Percentiles rank a stretch among this genome's conserved stretches.
These are phyloP conservation scores for Bhutanitis thaidina DNA, from an alignment of 2,888 invertebrate genomes.

Conservation along the genomic window DNA sequence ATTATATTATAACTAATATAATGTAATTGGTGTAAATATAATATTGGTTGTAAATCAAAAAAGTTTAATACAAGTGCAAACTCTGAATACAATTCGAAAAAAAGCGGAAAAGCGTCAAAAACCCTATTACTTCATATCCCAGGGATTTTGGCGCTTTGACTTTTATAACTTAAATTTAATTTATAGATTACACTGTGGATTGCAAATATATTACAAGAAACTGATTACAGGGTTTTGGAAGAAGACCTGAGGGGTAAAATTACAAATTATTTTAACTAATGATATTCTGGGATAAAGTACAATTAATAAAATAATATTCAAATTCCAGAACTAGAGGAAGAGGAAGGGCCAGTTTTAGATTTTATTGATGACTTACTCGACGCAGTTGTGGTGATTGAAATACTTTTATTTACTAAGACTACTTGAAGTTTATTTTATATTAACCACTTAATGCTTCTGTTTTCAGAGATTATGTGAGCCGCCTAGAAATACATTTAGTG, in stretches of 20 bases:
- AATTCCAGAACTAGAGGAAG: conserved; percentile 58
- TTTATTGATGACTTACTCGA: conserved; percentile 53
- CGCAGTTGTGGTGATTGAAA: conserved; percentile 44
- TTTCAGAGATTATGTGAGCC: conserved; percentile 13
- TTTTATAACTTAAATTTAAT: neutral
- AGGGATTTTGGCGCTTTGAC: too few species aligned
- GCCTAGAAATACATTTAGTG: neutral
- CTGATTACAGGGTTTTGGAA: conserved; percentile 44
- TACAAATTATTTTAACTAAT: neutral
- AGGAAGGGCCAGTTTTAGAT: conserved; percentile 60
- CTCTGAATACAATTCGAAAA: too few species aligned
- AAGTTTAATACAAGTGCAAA: too few species aligned
- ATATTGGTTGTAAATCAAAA: too few species aligned
- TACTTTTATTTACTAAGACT: neutral
- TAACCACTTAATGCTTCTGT: neutral
- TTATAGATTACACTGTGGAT: conserved; percentile 57
- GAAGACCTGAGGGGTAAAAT: conserved; percentile 54
- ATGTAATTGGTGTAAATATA: too few species aligned
- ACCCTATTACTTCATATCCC: too few species aligned
- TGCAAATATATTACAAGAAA: conserved; percentile 47
- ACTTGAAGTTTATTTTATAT: neutral
- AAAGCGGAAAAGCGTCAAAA: too few species aligned
- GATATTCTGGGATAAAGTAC: neutral
- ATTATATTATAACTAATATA: too few species aligned
- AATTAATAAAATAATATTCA: neutral